Conservation (phyloP, 2,113 vertebrate species). For the Siniperca chuatsi region DNA sequence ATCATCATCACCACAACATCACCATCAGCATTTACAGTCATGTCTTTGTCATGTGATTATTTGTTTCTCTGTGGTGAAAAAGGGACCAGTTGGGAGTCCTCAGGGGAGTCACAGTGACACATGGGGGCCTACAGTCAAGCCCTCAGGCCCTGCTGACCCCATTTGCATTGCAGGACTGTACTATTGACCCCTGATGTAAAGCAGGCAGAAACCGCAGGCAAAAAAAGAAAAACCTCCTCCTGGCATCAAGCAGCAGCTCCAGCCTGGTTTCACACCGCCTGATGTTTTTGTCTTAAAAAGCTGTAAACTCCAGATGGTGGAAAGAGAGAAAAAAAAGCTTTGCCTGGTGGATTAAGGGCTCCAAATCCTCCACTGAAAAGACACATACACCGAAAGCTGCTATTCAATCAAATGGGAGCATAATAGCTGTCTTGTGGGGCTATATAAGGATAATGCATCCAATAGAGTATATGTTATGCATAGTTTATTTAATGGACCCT, state of each 20-base stretch:
- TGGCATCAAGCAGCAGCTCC: slow-evolving; percentile 69
- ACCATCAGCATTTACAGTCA: slow-evolving; percentile 38
- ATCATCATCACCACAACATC: slow-evolving; percentile 8
- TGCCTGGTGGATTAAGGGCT: slow-evolving; percentile 83
- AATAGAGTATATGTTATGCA: slow-evolving; percentile 77
- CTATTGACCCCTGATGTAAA: slow-evolving; percentile 67
- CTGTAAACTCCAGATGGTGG: slow-evolving; percentile 86
- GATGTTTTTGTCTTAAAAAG: slow-evolving; percentile 83
- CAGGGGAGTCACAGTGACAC: slow-evolving; percentile 5
- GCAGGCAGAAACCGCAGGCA: slow-evolving; percentile 54
- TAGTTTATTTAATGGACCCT: slow-evolving; percentile 78
- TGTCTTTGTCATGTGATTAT: slow-evolving; percentile 40
- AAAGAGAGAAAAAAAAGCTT: slow-evolving; percentile 76
- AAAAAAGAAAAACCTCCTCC: slow-evolving; percentile 39
- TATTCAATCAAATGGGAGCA: slow-evolving; percentile 78
- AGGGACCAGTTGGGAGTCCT: background rate
- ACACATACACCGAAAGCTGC: slow-evolving; percentile 77
- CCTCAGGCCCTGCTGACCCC: slow-evolving; percentile 29
- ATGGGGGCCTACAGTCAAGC: slow-evolving; percentile 7
- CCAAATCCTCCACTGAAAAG: slow-evolving; percentile 83
- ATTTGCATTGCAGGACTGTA: slow-evolving; percentile 57
- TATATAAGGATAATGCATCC: slow-evolving; percentile 72
- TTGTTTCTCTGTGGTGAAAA: slow-evolving; percentile 13
- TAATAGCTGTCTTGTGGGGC: slow-evolving; percentile 75
- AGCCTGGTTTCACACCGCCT: slow-evolving; percentile 78